Evolutionary conservation across 1,140 invertebrate genomes (phyloP), one percentile per base, ranked within the genome.

Genomic region (Dinoponera quadriceps): DNA sequence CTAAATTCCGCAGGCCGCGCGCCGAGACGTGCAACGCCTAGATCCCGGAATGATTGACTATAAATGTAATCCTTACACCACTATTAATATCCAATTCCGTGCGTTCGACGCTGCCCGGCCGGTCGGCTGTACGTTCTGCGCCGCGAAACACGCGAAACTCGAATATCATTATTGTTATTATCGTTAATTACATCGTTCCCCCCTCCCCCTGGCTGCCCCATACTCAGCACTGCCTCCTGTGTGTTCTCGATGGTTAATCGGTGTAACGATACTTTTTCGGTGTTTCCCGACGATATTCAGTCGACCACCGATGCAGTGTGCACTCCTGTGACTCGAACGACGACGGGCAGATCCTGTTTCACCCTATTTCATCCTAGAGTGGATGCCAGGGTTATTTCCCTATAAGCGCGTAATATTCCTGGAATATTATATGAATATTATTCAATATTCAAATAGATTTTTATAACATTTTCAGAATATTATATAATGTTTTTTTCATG

Each of bases 61-160:
- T 48, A 80, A 69, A 48, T 71, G 38, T 25, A 71, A 80, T 80
- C 75, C 59, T 80, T 57, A 71, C 18, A n/a, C 22, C 51, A 18
- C 18, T 55, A 69, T 80, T 80, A 80, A 71, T 80, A 80, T 80
- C 51, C 20, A 71, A 80, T 80, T 57, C 65, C 65, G 9, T 29
- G 16, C 25, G 14, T 57, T 57, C 69, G 51, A 78, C 57, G 75
- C 38, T 9, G 38, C 4, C 33, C 44, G 66, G 25, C 38, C 38
- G 38, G 38, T 33, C 44, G 66, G 25, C 38, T 51, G 16, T 44
- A n/a, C n/a, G 22, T 80, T 80, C 51, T 44, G 22, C 65, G 22
- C 25, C 73, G n/a, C n/a, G 7, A n/a, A 14, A 20, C 1, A 63
- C 60, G 29, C 20, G 16, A n/a, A 29, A 74, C 63, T 44, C 51